These are phyloP conservation scores for Arctocebus calabarensis DNA, from an alignment of 2,797 vertebrate species.

Conservation along the genomic window DNA sequence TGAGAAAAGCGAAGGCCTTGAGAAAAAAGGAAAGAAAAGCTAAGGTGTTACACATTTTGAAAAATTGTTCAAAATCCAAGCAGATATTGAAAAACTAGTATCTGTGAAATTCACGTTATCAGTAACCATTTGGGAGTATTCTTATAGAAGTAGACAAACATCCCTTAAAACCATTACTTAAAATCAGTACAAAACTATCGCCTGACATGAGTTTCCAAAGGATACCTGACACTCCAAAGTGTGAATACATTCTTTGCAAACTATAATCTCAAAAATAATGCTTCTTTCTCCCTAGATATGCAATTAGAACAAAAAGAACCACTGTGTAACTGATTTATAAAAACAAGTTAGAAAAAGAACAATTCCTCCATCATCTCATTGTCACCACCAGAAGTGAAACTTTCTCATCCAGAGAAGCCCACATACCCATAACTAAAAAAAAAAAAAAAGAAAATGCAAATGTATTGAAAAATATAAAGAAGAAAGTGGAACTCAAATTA, in stretches of 20 bases:
- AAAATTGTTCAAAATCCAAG: not conserved
- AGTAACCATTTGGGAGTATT: not conserved
- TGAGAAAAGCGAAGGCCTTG: not conserved
- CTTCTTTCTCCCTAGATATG: not conserved
- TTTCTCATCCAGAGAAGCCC: not conserved
- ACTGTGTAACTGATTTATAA: not conserved
- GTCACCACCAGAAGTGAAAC: not conserved
- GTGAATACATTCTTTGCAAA: not conserved
- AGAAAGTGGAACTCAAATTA: too few relatives aligned
- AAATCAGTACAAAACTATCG: not conserved
- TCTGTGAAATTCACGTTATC: not conserved
- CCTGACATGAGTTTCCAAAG: not conserved
- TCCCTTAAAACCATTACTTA: not conserved
- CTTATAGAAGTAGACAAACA: not conserved
- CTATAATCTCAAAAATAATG: not conserved
- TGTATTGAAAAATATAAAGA: too few relatives aligned
- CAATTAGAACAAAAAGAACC: conserved; percentile 12
- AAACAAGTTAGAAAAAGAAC: not conserved
- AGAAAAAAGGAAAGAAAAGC: not conserved
- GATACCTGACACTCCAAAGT: not conserved
- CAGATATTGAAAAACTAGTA: not conserved
- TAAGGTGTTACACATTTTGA: not conserved
- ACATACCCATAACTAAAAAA: not conserved
- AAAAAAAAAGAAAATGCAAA: too few relatives aligned
- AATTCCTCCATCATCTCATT: not conserved